These are phyloP conservation scores for Torymus texanus DNA, from an alignment of 2,888 invertebrate species.

Conservation along the genomic window DNA sequence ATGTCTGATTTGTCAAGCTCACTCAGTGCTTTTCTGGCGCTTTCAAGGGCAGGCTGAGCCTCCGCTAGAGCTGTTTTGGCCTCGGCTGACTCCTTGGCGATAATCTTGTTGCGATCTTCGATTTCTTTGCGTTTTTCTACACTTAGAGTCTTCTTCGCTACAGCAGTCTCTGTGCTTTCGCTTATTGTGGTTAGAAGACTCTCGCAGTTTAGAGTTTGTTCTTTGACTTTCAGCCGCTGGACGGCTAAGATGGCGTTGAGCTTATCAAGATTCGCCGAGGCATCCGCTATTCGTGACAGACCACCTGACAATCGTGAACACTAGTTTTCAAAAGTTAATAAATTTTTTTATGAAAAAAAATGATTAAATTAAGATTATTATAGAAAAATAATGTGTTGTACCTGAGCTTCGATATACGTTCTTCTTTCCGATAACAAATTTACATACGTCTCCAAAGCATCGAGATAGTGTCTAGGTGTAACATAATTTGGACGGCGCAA, in stretches of 20 bases:
- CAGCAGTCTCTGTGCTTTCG: constrained; percentile 82
- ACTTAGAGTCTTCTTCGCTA: constrained; percentile 87
- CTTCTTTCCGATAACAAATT: constrained; percentile 84
- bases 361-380: no score
- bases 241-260: constrained; percentile 87
- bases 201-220: constrained; percentile 89
- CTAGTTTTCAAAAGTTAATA: constrained; percentile 58
- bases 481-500: constrained; percentile 90
- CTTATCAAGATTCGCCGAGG: constrained; percentile 86
- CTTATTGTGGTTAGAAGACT: constrained; percentile 86
- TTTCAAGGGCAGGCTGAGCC: constrained; percentile 90
- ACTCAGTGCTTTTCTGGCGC: constrained; percentile 86
- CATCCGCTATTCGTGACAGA: constrained; percentile 90
- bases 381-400: neutral
- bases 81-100: constrained; percentile 87
- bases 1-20: constrained; percentile 93
- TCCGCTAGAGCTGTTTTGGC: constrained; percentile 88
- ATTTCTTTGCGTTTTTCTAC: constrained; percentile 88
- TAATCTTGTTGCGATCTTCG: constrained; percentile 87
- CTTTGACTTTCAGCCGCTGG: constrained; percentile 88
- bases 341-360: neutral
- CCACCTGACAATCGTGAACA: constrained; percentile 68
- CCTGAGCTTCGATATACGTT: constrained; percentile 75
- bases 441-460: constrained; percentile 88
- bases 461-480: constrained; percentile 94